Percentiles rank a stretch among this genome's conserved stretches.
These are phyloP conservation scores for Tetragonisca angustula DNA, from an alignment of 2,888 invertebrate genomes.

Conservation along the genomic window DNA sequence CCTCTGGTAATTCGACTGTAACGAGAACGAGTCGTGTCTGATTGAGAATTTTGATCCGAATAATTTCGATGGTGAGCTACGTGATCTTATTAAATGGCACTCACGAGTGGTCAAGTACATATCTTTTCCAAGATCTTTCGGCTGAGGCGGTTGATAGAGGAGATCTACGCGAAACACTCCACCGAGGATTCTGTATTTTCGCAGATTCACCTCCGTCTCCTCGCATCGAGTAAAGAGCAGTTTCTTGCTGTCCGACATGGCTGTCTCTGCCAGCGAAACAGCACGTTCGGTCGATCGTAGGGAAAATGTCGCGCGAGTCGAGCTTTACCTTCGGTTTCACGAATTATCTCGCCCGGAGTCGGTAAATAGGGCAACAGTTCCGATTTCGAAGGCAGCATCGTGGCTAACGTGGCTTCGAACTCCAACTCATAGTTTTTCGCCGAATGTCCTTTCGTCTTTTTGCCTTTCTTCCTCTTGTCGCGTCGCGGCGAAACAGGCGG, in stretches of 20 bases:
- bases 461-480: constrained; percentile 59
- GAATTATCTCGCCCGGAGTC: constrained; percentile 76
- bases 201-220: constrained; percentile 87
- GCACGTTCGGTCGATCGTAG: too few relatives aligned
- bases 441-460: constrained; percentile 39
- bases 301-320: too few relatives aligned
- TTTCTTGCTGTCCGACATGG: constrained; percentile 72
- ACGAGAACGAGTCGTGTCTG: neutral
- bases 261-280: constrained; percentile 81
- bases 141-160: constrained; percentile 91
- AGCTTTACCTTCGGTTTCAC: constrained; percentile 73
- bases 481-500: constrained; percentile 75
- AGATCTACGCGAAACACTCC: constrained; percentile 91
- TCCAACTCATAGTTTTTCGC: constrained; percentile 72
- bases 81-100: constrained; percentile 72
- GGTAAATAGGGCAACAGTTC: constrained; percentile 83
- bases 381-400: neutral
- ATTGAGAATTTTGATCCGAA: neutral
- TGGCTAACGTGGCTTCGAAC: constrained; percentile 81
- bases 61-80: neutral
- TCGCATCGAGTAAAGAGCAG: constrained; percentile 76
- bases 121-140: constrained; percentile 86
- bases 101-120: constrained; percentile 86
- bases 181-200: constrained; percentile 91
- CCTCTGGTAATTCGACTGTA: constrained; percentile 87